Conservation (phyloP, 2,797 vertebrate genomes). For the Falco novaeseelandiae region DNA sequence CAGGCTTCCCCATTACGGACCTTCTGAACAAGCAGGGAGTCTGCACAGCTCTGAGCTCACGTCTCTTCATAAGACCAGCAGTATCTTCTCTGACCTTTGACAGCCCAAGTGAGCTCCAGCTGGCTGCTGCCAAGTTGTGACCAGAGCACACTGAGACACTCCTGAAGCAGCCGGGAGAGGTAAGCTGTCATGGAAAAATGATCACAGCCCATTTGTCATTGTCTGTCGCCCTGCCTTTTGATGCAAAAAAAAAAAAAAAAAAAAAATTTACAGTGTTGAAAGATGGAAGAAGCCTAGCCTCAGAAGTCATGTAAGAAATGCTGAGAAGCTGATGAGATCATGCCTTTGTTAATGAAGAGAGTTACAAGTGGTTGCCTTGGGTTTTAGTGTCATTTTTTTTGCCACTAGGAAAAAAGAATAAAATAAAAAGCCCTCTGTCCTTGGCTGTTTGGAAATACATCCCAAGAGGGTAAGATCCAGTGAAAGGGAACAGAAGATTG, state of each 20-base stretch:
- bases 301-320: background rate
- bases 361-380: background rate
- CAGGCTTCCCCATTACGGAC: background rate
- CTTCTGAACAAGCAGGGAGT: background rate
- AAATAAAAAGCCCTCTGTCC: background rate
- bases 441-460: background rate
- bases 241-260: background rate
- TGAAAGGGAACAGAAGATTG: background rate
- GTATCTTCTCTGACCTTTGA: background rate
- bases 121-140: background rate
- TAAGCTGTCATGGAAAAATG: background rate
- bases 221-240: background rate
- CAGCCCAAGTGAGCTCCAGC: background rate
- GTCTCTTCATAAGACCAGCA: background rate
- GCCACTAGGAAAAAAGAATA: background rate
- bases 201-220: background rate
- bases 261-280: background rate
- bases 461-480: background rate
- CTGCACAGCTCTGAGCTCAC: background rate
- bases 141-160: background rate
- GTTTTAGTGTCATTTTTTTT: slow-evolving; percentile 6
- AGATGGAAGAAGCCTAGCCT: background rate
- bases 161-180: background rate
- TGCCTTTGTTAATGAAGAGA: background rate
- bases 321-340: background rate